Percentiles rank a stretch among this genome's conserved stretches.
These are phyloP conservation scores for Germaria angustata DNA, from an alignment of 2,888 invertebrate genomes.

Conservation along the genomic window DNA sequence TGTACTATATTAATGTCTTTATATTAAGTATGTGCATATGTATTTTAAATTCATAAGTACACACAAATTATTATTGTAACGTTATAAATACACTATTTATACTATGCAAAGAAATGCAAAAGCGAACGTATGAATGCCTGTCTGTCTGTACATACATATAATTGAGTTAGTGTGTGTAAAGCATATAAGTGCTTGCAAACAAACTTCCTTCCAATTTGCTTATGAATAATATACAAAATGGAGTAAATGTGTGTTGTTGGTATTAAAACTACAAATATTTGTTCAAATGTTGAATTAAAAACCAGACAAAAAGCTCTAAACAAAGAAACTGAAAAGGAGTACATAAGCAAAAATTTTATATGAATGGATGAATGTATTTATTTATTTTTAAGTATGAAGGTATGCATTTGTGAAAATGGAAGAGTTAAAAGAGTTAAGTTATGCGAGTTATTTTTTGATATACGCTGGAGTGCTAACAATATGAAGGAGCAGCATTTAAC, in stretches of 20 bases:
- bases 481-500: slow-evolving; percentile 28
- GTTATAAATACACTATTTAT: not conserved
- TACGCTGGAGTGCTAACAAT: slow-evolving; percentile 42
- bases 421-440: slow-evolving; percentile 38
- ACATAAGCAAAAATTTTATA: not conserved
- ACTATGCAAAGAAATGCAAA: not conserved
- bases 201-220: slow-evolving; percentile 2
- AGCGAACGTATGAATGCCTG: not conserved
- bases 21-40: slow-evolving; percentile 4
- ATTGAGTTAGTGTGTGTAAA: too few species aligned
- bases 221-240: slow-evolving; percentile 30
- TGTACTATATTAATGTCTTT: slow-evolving; percentile 34
- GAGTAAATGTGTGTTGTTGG: slow-evolving; percentile 32
- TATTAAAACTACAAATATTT: slow-evolving; percentile 57
- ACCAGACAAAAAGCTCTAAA: slow-evolving; percentile 3
- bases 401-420: not conserved
- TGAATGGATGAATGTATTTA: slow-evolving; percentile 4
- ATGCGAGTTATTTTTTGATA: slow-evolving; percentile 52
- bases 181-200: too few species aligned
- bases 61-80: slow-evolving; percentile 33
- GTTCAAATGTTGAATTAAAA: slow-evolving; percentile 38
- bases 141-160: not conserved
- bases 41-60: slow-evolving; percentile 35
- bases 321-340: slow-evolving; percentile 5
- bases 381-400: not conserved